These are phyloP conservation scores for Maconellicoccus hirsutus DNA, from an alignment of 1,140 invertebrate species.

Conservation along the genomic window DNA sequence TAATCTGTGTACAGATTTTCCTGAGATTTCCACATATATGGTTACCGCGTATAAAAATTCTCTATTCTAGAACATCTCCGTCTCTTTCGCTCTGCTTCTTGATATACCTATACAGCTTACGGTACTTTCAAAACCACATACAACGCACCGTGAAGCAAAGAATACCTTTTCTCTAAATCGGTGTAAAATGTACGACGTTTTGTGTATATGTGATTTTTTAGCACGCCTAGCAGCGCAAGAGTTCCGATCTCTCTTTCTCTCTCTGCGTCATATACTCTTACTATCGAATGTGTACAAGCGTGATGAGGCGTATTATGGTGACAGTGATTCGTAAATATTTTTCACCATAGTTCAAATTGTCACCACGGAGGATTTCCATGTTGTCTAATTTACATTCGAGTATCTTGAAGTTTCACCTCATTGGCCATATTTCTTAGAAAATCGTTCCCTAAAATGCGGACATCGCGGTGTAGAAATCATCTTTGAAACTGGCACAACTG, in stretches of 20 bases:
- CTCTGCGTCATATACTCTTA: constrained; percentile 1
- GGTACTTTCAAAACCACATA: constrained; percentile 1
- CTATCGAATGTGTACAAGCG: not conserved
- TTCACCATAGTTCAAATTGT: not conserved
- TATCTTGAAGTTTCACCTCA: no score
- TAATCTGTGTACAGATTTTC: not conserved
- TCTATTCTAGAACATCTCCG: no score
- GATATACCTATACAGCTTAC: not conserved
- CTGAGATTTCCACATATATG: not conserved
- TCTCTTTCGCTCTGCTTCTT: no score
- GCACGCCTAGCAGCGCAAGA: not conserved
- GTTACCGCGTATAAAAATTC: not conserved
- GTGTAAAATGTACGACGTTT: constrained; percentile 4
- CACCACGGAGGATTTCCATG: no score
- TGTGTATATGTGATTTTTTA: constrained; percentile 8
- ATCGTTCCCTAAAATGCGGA: no score
- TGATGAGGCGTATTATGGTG: constrained; percentile 2
- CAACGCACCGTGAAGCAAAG: not conserved
- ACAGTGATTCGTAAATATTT: constrained; percentile 1
- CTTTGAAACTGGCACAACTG: no score
- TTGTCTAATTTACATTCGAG: no score
- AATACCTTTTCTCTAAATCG: not conserved
- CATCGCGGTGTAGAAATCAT: no score
- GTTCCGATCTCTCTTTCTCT: not conserved
- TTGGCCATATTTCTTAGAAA: no score